phyloP scores from a whole-genome alignment of 2,888 invertebrate species.

The Noctua comes region DNA sequence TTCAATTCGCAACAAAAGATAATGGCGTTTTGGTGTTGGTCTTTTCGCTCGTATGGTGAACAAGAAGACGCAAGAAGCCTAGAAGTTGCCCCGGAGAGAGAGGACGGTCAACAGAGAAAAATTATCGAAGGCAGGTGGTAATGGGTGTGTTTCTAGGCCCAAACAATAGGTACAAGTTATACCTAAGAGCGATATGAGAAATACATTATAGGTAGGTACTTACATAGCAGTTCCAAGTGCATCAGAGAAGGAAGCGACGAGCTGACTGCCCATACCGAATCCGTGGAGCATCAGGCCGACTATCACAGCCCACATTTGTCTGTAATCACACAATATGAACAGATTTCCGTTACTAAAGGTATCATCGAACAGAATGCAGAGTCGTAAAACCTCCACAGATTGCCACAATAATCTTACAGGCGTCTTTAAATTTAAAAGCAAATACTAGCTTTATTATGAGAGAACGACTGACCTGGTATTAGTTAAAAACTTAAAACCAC shows the following conservation, averaged over 20 bases:
- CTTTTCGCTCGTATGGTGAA: neutral
- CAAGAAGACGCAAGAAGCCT: neutral
- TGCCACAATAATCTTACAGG: slow-evolving; percentile 19
- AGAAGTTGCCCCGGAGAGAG: neutral
- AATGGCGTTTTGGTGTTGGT: neutral
- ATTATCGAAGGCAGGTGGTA: neutral
- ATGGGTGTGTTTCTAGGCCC: neutral
- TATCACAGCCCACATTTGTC: slow-evolving; percentile 92
- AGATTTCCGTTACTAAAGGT: neutral
- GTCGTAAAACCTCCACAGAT: neutral
- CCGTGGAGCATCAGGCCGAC: slow-evolving; percentile 94
- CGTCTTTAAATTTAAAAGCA: neutral
- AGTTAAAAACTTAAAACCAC: neutral
- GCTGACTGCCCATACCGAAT: slow-evolving; percentile 95
- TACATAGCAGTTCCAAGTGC: slow-evolving; percentile 95
- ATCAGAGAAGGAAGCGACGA: slow-evolving; percentile 96
- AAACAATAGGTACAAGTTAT: neutral
- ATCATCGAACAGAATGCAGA: neutral
- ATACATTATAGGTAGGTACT: slow-evolving; percentile 73
- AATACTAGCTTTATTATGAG: neutral
- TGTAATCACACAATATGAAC: slow-evolving; percentile 76
- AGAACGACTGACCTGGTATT: neutral
- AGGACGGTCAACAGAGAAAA: fast-evolving
- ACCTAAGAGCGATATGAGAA: neutral
- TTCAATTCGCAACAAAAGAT: neutral